Evolutionary conservation across 2,113 vertebrate species (phyloP).

Genomic region (Datnioides undecimradiatus): DNA sequence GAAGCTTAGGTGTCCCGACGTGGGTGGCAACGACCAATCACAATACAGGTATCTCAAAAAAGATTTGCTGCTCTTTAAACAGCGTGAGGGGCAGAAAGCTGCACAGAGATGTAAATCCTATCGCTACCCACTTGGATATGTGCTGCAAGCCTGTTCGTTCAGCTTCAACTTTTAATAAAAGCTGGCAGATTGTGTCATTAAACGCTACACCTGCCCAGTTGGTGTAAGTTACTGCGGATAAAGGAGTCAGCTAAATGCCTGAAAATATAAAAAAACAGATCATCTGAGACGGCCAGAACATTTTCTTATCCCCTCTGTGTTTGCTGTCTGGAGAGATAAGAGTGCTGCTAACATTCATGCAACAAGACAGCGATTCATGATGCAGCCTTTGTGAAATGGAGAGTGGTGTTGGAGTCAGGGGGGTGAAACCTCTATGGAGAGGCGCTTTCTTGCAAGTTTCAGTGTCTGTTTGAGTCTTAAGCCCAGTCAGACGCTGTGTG

Average conservation of each 20-base stretch:
- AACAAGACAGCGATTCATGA: constrained; percentile 12
- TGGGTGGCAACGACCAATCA: constrained; percentile 89
- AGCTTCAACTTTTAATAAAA: background rate
- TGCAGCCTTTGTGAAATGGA: constrained; percentile 22
- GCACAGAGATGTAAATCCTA: background rate
- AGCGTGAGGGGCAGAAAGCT: background rate
- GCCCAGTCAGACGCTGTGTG: background rate
- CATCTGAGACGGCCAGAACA: background rate
- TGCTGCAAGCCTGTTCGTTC: background rate
- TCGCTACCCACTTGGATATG: too few species aligned
- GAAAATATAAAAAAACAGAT: background rate
- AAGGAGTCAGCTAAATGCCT: constrained; percentile 14
- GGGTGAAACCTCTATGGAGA: background rate
- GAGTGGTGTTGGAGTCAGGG: too few species aligned
- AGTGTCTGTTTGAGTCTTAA: constrained; percentile 17
- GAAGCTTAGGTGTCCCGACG: constrained; percentile 93
- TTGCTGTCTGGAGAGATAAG: constrained; percentile 35
- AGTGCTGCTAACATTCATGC: constrained; percentile 18
- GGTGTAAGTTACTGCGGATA: background rate
- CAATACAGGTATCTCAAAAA: constrained; percentile 77
- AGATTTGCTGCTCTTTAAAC: background rate
- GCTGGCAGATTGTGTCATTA: background rate
- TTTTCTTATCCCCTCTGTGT: constrained; percentile 23
- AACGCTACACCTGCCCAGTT: constrained; percentile 13
- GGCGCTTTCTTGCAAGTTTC: background rate